Base-by-base conservation (phyloP, 2,888 invertebrate genomes). In the Augiades crinisus region DNA sequence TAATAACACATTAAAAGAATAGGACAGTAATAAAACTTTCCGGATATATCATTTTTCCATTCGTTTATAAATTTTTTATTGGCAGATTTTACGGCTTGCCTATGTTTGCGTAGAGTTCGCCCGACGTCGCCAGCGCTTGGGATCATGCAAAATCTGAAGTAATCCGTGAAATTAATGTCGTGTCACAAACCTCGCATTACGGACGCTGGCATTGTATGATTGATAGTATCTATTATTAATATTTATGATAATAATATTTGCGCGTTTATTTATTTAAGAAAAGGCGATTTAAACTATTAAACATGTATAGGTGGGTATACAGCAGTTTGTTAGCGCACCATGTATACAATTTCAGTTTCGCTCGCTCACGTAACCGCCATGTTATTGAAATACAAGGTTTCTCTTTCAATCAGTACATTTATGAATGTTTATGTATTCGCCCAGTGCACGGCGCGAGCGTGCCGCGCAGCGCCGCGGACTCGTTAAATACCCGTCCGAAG, bases 401-500 rank as follows among this genome's bases (percentile, higher is more conserved):
- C 72, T 72, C 71, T 70, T 76, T 77, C 67, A 65, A 72, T 68
- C 64, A 58, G 51, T 58, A 64, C 57, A 58, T 68, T 67, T 66
- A 68, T 66, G 64, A 61, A 63, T 57, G 64, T 67, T 67, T 66
- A 57, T 54, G 55, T 61, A 60, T 56, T 56, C 62, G 55, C 54
- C 55, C 62, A 61, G 61, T 64, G 58, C 57, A 56, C 27, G 49
- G 61, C 56, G 55, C 45, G 63, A 62, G 70, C 72, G 65, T 68
- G 73, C 68, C 59, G 59, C 58, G 56, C 57, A 56, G 53, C 57
- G 51, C 43, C 43, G 46, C 50, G 44, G 47, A 54, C 44, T 47
- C 33, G 43, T 43, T 55, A 56, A 55, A 57, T 43, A 46, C 43
- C 30, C 33, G 53, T 40, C 40, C 41, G 49, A 2, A 10, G 16